Evolutionary conservation across 1,140 invertebrate species (phyloP), one percentile per base, ranked within the genome.

Genomic region (Drosophila arawakana): DNA sequence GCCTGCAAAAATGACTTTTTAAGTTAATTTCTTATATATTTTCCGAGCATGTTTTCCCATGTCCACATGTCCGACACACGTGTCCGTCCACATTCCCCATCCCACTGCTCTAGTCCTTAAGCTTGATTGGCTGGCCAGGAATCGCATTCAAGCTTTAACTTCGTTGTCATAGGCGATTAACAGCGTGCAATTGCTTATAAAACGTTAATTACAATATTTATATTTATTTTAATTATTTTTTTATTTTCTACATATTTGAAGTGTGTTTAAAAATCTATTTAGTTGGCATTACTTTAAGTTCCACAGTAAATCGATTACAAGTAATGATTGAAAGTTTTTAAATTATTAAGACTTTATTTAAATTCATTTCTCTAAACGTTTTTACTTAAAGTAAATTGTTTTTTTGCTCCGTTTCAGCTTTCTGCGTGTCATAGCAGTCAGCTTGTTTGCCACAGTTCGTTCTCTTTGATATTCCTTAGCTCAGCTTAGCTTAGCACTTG

Each of bases 11-110:
- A 89, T 89, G 84, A 81, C 84, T 89, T 89, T 89, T 89, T 84
- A 90, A 89, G 84, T 90, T 89, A 88, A 88, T 88, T 88, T 89
- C 84, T 89, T 74, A 73, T 73, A 72, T 78, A 65, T 78, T 68
- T 78, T 68, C 43, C 63, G 63, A 77, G 81, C 69, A 68, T 76
- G 73, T 79, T 76, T 63, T 76, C 70, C 76, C 81, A 74, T 30
- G 25, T 30, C 76, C 78, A 59, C 76, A 69, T 62, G 62, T 52
- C 57, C 49, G 44, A 49, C 15, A 47, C 43, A 62, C 65, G 39
- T 30, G 25, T 30, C 25, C 11, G 41, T 39, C 55, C 30, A 30
- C 37, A 9, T 39, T 8, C 11, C 15, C 21, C 25, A 18, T 15
- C 46, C 30, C 34, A 11, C 44, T 11, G 7, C 3, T n/a, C 21